Evolutionary conservation across 2,888 invertebrate species (phyloP), one percentile per base, ranked within the genome.

Genomic region (Villa cingulata): DNA sequence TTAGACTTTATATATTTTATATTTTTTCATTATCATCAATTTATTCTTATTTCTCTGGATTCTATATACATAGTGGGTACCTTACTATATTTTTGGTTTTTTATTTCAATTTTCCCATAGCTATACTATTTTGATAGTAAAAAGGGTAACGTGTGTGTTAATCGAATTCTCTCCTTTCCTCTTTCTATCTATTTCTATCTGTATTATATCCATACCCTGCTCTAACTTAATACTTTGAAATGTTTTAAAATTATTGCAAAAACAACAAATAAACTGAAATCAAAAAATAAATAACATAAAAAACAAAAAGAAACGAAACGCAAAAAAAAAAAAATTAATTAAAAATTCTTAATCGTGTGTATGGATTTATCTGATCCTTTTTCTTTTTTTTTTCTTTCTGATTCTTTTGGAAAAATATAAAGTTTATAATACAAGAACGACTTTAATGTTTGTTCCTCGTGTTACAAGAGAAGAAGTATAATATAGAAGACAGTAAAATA

Each of bases 341-440:
- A 66, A 66, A 66, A 66, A 68, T 68, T 66, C 68, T 62, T 68
- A 65, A 68, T 66, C 68, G 66, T 66, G 66, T 66, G 66, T 64
- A 62, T 64, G 64, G 65, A 63, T 61, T 65, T 65, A 63, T 63
- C 63, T 65, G 65, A 63, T 66, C 41, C n/a, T n/a, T n/a, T n/a
- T n/a, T n/a, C n/a, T n/a, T n/a, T n/a, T n/a, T n/a, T n/a, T n/a
- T n/a, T n/a, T n/a, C n/a, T 41, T 27, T n/a, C 16, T 32, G 9
- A n/a, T n/a, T 12, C 9, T 12, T 14, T 32, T 9, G 12, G 12
- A 32, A 12, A 12, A 32, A 32, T 12, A 32, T 32, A 12, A 12
- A 12, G 29, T n/a, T n/a, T 36, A 16, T 36, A n/a, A n/a, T n/a
- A 16, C 16, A 36, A 15, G n/a, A 7, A 16, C 14, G 36, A 36